A percentile compares a stretch with the other conserved stretches of the same genome.
Evolutionary conservation across 2,113 vertebrate species (phyloP).

Genomic region (Scomber japonicus): DNA sequence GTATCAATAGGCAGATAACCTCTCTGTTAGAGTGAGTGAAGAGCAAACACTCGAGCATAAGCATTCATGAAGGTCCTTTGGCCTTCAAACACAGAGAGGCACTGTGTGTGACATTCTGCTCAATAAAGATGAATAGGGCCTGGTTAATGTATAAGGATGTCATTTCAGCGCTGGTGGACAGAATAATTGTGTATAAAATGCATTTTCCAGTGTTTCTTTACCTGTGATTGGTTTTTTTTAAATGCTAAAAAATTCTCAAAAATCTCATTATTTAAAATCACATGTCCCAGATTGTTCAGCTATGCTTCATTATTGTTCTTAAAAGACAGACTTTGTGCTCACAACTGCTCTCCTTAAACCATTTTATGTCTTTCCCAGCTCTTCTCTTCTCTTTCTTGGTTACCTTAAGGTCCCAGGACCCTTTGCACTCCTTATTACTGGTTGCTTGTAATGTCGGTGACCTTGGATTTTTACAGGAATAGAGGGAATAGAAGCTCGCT

Average conservation of each 20-base stretch:
- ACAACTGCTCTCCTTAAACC: not conserved
- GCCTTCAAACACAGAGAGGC: slow-evolving; percentile 63
- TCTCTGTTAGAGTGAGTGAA: slow-evolving; percentile 78
- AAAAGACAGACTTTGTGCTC: not conserved
- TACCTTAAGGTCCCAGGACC: slow-evolving; percentile 19
- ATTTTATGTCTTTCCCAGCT: slow-evolving; percentile 8
- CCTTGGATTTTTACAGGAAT: slow-evolving; percentile 34
- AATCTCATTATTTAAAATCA: slow-evolving; percentile 28
- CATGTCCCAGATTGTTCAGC: slow-evolving; percentile 14
- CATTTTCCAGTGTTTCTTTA: slow-evolving; percentile 26
- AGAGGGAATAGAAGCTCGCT: slow-evolving; percentile 33
- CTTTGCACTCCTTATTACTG: slow-evolving; percentile 9
- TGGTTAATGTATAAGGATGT: slow-evolving; percentile 67
- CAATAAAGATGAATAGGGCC: slow-evolving; percentile 61
- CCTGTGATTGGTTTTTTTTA: slow-evolving; percentile 27
- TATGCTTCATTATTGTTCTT: not conserved
- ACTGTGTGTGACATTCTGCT: slow-evolving; percentile 66
- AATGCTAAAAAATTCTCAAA: slow-evolving; percentile 9
- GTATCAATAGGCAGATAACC: slow-evolving; percentile 82
- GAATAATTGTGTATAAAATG: slow-evolving; percentile 1
- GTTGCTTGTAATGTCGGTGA: slow-evolving; percentile 35
- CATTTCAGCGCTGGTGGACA: slow-evolving; percentile 23
- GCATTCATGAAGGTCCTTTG: slow-evolving; percentile 69
- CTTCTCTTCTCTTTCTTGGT: slow-evolving; percentile 8
- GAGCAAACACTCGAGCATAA: slow-evolving; percentile 75